Conservation (phyloP, 2,888 invertebrate genomes). For the Monopis laevigella region DNA sequence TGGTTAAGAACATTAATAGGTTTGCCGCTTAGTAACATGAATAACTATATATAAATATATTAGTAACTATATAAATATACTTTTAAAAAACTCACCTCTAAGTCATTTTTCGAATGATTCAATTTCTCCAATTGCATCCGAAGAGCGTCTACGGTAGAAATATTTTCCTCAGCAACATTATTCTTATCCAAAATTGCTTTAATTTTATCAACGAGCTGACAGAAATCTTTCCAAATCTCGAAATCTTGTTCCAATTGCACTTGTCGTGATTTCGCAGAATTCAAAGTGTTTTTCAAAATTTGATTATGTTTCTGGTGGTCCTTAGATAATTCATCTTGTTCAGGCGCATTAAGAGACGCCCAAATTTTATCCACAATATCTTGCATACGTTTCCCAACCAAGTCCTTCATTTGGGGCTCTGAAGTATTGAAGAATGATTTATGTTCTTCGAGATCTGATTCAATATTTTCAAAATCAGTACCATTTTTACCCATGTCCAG, state of each 20-base stretch:
- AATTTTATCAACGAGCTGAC: conserved; percentile 79
- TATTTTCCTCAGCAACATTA: conserved; percentile 80
- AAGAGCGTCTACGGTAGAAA: conserved; percentile 81
- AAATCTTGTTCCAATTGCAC: conserved; percentile 83
- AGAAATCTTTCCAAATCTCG: conserved; percentile 88
- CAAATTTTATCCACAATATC: conserved; percentile 88
- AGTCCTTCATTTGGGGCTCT: conserved; percentile 79
- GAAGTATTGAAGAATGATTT: conserved; percentile 83
- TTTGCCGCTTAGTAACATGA: no score
- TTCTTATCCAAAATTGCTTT: conserved; percentile 78
- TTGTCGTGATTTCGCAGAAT: conserved; percentile 83
- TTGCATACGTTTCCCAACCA: conserved; percentile 84
- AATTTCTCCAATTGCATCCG: conserved; percentile 86
- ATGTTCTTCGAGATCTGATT: conserved; percentile 85
- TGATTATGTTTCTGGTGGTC: conserved; percentile 86
- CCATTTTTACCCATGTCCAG: conserved; percentile 83
- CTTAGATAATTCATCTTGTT: conserved; percentile 84
- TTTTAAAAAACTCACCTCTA: conserved; percentile 73
- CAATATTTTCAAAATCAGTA: conserved; percentile 87
- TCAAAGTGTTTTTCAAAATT: conserved; percentile 81
- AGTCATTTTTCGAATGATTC: conserved; percentile 76
- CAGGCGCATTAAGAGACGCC: conserved; percentile 82
- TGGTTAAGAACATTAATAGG: no score
- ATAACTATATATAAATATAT: no score
- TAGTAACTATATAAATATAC: no score